Evolutionary conservation across 2,888 invertebrate genomes (phyloP), one percentile per base, ranked within the genome.

Genomic region (Steinernema carpocapsae): DNA sequence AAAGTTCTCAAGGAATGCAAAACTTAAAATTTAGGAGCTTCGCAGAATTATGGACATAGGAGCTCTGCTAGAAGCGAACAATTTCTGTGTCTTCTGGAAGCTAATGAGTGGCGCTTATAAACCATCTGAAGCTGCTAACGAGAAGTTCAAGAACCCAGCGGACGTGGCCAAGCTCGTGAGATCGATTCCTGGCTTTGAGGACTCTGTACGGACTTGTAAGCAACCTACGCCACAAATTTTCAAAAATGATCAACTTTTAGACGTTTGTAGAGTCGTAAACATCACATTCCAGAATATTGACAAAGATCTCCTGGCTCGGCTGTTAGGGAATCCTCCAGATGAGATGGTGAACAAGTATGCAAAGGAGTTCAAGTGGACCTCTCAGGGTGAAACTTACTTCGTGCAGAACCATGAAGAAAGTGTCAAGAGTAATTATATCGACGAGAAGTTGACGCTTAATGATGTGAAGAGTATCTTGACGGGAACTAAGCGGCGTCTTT

Each of bases 341-440:
- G 91, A 92, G 3, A 92, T 93, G 19, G 89, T 95, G 78, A 93
- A 92, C 83, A 92, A 92, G 83, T 96, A 95, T 94, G 93, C 96
- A 59, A 93, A 93, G 88, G 94, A 94, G 87, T 94, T 96, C 89
- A 94, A 94, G 22, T 99, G 97, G 97, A 93, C 92, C 87, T 92
- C 93, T 87, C 92, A 93, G 56, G 93, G 92, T 73, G 92, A 91
- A 75, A 91, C 93, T 72, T 92, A 97, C 78, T 94, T 94, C 87
- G 93, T 99, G 85, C 92, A 94, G 14, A 94, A 93, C 87, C 97
- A 99, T 90, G 97, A 97, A 88, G 97, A 96, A 87, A 95, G 93
- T 86, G 96, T 99, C 83, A 97, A 97, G 89, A 97, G 97, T 0
- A 97, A 97, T 88, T 97, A 97, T 89, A 97, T 99, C 80, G 97